phyloP scores from a whole-genome alignment of 2,888 invertebrate species.

The Apotomis turbidana region DNA sequence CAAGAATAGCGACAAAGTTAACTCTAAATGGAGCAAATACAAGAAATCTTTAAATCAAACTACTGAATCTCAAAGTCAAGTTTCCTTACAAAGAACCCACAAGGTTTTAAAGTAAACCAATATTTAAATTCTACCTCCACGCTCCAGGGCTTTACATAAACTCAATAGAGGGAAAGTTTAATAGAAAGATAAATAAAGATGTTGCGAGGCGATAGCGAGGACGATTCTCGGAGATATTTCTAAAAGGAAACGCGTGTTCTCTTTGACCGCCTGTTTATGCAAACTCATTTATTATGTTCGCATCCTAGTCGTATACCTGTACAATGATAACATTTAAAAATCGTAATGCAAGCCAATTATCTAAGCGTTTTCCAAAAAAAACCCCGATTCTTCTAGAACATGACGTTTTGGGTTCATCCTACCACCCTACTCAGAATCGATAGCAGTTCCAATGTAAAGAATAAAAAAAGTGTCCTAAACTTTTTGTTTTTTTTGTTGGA shows the following conservation, averaged over 20 bases:
- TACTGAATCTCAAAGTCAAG: conserved; percentile 29
- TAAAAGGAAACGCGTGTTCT: conserved; percentile 3
- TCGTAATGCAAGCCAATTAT: no score
- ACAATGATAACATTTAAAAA: no score
- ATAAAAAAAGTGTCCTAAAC: no score
- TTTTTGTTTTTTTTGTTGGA: no score
- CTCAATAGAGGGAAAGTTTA: conserved; percentile 32
- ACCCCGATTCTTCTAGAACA: no score
- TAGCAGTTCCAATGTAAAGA: no score
- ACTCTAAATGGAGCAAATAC: conserved; percentile 5
- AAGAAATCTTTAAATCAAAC: conserved; percentile 21
- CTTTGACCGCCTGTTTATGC: neutral
- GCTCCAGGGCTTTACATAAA: conserved; percentile 33
- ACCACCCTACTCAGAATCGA: no score
- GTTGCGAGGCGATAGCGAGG: conserved; percentile 15
- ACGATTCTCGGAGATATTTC: conserved; percentile 8
- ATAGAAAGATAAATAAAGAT: conserved; percentile 31
- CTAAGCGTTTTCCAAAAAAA: no score
- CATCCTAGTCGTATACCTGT: no score
- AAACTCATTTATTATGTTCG: conserved; percentile 1
- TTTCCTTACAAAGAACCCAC: conserved; percentile 23
- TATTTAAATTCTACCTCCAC: conserved; percentile 35
- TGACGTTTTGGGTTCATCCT: no score
- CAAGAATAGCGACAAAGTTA: neutral
- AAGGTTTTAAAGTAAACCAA: conserved; percentile 37